Base-by-base conservation (phyloP, 2,113 vertebrate genomes). In the Panthera uncia region DNA sequence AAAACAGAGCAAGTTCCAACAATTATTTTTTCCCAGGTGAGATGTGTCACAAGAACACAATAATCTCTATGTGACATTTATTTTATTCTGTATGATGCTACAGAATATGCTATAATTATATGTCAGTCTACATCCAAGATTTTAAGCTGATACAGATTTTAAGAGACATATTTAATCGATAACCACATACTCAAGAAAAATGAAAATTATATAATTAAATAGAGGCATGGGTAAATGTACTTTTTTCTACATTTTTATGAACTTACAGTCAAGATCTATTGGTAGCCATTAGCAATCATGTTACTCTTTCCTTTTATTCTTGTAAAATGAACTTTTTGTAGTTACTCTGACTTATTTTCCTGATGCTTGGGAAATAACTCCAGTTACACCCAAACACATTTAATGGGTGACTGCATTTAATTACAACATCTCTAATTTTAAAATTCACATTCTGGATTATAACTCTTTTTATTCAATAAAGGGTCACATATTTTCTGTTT, bases 301-400 rank as follows among this genome's bases (percentile, higher is more conserved):
- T 41, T 13, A 74, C 63, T 61, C n/a, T 87, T 84, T 61, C 76
- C 29, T 95, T 79, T 66, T 71, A 92, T 84, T 89, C 36, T 79
- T 88, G 19, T 33, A 57, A 65, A 25, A 27, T 65, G 63, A 79
- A 6, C n/a, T 69, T 73, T 89, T 18, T 66, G 71, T 61, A 78
- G 55, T 84, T 96, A 89, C 89, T 92, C 92, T 94, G 78, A 92
- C 10, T 92, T 92, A 89, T 74, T 96, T 87, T 71, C 5, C 57
- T 94, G 55, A 85, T 23, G 33, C 36, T 92, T 94, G 23, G 52
- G 78, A 92, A 92, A 94, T 89, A 92, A 92, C 6, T 79, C 21
- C 41, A 33, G 45, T 55, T 66, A 83, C 8, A 66, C 3, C 29
- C 11, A 66, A 57, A 36, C 21, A 63, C 19, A 96, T 89, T 91